These are phyloP conservation scores for Ashinkailepas kermadecensis DNA, from an alignment of 2,888 invertebrate species.

Conservation along the genomic window DNA sequence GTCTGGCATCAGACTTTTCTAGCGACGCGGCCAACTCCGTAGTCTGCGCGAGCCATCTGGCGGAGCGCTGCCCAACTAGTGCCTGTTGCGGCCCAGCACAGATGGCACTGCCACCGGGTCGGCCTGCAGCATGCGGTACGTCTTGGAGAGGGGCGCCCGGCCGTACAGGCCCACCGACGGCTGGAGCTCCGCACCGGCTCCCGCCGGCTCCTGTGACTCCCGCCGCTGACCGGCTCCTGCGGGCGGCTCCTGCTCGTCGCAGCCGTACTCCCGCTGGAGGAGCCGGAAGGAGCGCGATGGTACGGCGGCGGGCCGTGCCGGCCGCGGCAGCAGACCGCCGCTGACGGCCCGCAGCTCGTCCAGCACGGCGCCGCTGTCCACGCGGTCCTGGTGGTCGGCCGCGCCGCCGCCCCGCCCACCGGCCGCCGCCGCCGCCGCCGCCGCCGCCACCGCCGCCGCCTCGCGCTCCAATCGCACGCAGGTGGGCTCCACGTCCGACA, in stretches of 20 bases:
- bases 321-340: neutral
- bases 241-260: slow-evolving; percentile 39
- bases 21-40: no score
- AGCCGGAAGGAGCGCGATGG: slow-evolving; percentile 72
- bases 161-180: neutral
- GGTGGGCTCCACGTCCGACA: neutral
- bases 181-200: neutral
- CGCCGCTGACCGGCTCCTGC: neutral
- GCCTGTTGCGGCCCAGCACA: neutral
- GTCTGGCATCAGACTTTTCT: no score
- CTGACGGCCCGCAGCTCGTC: neutral
- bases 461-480: neutral
- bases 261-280: slow-evolving; percentile 66
- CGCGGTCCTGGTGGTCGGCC: neutral
- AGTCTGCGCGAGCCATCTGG: neutral
- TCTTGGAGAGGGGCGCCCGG: neutral
- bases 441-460: neutral
- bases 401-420: neutral
- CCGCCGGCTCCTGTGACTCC: neutral
- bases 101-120: slow-evolving; percentile 4
- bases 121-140: slow-evolving; percentile 5
- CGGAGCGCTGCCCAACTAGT: neutral
- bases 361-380: neutral
- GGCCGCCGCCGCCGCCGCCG: neutral
- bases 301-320: slow-evolving; percentile 39